Percentiles rank a stretch among this genome's conserved stretches.
phyloP scores from a whole-genome alignment of 2,797 vertebrate genomes.

The Lagothrix lagotricha region DNA sequence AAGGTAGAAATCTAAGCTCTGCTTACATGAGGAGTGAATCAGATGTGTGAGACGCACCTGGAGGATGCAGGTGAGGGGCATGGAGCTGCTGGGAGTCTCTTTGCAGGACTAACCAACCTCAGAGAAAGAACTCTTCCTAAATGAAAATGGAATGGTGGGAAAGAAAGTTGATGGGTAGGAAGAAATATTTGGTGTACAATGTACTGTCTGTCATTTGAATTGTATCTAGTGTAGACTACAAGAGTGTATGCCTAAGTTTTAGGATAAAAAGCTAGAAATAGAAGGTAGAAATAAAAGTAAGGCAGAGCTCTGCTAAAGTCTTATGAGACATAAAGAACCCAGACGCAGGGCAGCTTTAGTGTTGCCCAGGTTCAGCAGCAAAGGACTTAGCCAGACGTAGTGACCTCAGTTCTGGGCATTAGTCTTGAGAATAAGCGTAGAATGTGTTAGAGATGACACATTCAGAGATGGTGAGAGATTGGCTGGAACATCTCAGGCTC shows the following conservation, averaged over 20 bases:
- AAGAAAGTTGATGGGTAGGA: not conserved
- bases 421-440: not conserved
- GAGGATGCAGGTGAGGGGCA: not conserved
- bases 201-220: not conserved
- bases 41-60: not conserved
- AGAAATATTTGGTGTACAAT: not conserved
- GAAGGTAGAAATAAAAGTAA: not conserved
- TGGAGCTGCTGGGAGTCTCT: not conserved
- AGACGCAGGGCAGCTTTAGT: not conserved
- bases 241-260: not conserved
- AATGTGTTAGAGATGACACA: not conserved
- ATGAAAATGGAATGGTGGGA: not conserved
- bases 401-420: not conserved
- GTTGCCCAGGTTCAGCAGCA: not conserved
- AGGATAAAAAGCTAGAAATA: not conserved
- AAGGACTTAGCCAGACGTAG: not conserved
- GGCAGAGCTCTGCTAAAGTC: not conserved
- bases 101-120: not conserved
- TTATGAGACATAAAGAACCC: not conserved
- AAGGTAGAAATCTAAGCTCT: not conserved
- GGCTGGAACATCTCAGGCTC: not conserved
- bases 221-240: not conserved
- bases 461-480: not conserved
- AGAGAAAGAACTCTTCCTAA: not conserved
- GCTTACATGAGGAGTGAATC: not conserved